phyloP scores from a whole-genome alignment of 2,797 vertebrate species.

The Ambastaia sidthimunki region DNA sequence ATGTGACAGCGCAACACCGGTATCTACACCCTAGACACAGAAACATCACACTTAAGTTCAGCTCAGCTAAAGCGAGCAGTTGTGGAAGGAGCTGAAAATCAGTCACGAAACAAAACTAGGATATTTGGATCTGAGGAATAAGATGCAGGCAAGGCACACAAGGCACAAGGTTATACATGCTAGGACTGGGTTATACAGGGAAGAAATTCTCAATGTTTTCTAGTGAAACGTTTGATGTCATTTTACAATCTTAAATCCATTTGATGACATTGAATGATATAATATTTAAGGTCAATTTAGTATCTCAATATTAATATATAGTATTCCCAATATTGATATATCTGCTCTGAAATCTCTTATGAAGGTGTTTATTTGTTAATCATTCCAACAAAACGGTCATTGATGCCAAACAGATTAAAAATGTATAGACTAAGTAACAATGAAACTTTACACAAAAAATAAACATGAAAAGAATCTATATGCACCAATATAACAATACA shows the following conservation, averaged over 20 bases:
- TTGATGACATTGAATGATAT: not conserved
- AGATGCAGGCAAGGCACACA: not conserved
- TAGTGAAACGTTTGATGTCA: not conserved
- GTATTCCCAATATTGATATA: no score
- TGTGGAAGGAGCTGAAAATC: not conserved
- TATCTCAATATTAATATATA: no score
- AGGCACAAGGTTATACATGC: no score
- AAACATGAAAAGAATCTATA: no score
- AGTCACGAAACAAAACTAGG: slow-evolving; percentile 1
- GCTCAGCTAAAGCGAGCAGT: not conserved
- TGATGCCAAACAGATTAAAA: no score
- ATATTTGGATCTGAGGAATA: not conserved
- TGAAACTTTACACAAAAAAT: no score
- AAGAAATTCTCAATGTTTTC: not conserved
- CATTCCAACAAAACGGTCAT: no score
- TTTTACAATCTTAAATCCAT: not conserved
- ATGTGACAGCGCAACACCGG: not conserved
- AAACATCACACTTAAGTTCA: not conserved
- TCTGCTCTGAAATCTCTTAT: no score
- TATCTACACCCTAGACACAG: not conserved
- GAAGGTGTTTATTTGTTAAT: no score
- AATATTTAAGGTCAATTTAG: no score
- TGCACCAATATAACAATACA: no score
- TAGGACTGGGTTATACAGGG: not conserved
- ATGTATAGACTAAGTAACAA: no score